phyloP scores from a whole-genome alignment of 2,888 invertebrate genomes.

The Lycocerus yunnanus region DNA sequence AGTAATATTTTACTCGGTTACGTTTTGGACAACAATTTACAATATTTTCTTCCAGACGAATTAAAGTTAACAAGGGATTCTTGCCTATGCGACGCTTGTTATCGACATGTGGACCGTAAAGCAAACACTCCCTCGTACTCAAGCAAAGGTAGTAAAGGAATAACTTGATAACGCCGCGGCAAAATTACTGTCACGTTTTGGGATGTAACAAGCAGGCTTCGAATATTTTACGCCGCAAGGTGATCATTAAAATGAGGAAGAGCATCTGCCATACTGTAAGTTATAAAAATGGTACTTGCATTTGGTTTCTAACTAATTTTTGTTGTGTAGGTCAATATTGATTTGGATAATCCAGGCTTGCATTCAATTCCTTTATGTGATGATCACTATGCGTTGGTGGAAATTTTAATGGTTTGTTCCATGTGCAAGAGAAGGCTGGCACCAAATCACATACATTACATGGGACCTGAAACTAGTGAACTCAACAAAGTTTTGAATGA shows the following conservation, averaged over 20 bases:
- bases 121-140: conserved; percentile 74
- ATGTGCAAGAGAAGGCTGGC: conserved; percentile 77
- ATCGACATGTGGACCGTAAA: conserved; percentile 82
- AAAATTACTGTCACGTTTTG: conserved; percentile 66
- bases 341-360: conserved; percentile 67
- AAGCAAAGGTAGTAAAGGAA: conserved; percentile 54
- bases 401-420: conserved; percentile 75
- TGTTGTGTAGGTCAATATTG: conserved; percentile 59
- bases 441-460: conserved; percentile 76
- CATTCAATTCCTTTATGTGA: conserved; percentile 73
- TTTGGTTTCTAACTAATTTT: not conserved
- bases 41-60: conserved; percentile 62
- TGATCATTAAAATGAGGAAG: conserved; percentile 71
- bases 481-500: conserved; percentile 60
- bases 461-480: conserved; percentile 63
- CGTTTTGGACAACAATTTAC: not conserved
- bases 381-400: conserved; percentile 71
- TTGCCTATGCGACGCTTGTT: conserved; percentile 86
- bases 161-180: conserved; percentile 50
- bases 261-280: conserved; percentile 67
- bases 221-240: conserved; percentile 72
- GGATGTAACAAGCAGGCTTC: conserved; percentile 65
- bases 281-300: not conserved
- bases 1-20: conserved; percentile 59
- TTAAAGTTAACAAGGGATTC: conserved; percentile 82